Evolutionary conservation across 2,113 vertebrate species (phyloP), one percentile per base, ranked within the genome.

Genomic region (Nannospalax galili): DNA sequence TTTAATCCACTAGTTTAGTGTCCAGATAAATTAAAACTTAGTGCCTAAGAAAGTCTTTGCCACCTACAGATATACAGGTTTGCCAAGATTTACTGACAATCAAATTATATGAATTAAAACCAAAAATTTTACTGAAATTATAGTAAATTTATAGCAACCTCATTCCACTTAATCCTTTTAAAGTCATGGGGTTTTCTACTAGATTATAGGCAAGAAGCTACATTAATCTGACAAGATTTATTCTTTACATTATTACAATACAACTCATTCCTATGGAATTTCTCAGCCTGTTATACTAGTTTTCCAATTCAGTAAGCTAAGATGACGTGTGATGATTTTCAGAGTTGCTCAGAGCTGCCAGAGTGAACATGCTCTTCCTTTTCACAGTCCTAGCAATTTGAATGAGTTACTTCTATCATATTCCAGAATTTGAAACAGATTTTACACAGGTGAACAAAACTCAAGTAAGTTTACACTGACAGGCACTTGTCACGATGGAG

Each of bases 251-350:
- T 92, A 84, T 75, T 92, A 84, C 22, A 90, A 56, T 70, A 37
- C 72, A 75, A 80, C 45, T 89, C 65, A 84, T 94, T 95, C 37
- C 87, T 89, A 26, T 79, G 28, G 86, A 80, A n/a, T 85, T 95
- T 35, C 48, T 91, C 11, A 95, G 82, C 35, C 22, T 52, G 79
- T 75, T 62, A 65, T 7, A 92, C 16, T 77, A 42, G 75, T 96
- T 96, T 96, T 92, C 82, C 86, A 92, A 80, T 75, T 92, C 94
- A 93, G 65, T 91, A 95, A 91, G 64, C 91, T 89, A 86, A 92
- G 24, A 93, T 79, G 91, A 91, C 84, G 22, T 48, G 78, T 72
- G 74, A 96, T 93, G 81, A 73, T 95, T 94, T 89, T 79, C 70
- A 69, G 78, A 95, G 75, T 70, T 91, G 10, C 52, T 78, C 58